These are phyloP conservation scores for Thereva unica DNA, from an alignment of 2,888 invertebrate genomes.

Conservation along the genomic window DNA sequence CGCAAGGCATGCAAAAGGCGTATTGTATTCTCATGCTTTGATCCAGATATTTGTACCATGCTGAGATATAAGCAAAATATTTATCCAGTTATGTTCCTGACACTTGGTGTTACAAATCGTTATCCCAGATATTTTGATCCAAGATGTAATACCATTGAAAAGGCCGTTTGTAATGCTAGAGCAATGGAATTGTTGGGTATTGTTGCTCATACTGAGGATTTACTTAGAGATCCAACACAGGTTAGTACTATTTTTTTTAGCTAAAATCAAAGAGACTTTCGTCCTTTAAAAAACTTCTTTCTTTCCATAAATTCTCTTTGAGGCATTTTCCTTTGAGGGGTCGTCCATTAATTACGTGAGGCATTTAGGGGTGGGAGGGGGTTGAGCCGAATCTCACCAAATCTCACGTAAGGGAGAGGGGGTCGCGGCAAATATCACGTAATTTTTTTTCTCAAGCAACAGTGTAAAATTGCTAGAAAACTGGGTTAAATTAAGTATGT, in stretches of 20 bases:
- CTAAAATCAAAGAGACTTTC: neutral
- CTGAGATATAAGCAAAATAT: conserved; percentile 92
- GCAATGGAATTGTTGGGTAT: conserved; percentile 85
- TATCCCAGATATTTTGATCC: conserved; percentile 86
- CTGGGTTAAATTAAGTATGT: too few species aligned
- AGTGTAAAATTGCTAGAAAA: too few species aligned
- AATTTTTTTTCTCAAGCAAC: too few species aligned
- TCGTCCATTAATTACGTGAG: too few species aligned
- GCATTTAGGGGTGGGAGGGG: too few species aligned
- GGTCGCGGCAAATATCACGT: too few species aligned
- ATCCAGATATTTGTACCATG: conserved; percentile 95
- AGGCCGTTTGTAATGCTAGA: conserved; percentile 81
- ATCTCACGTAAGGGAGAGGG: too few species aligned
- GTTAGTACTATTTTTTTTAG: conserved; percentile 52
- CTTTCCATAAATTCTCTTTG: neutral
- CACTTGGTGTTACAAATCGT: conserved; percentile 71
- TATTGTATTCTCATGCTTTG: conserved; percentile 93
- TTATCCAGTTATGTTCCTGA: conserved; percentile 95
- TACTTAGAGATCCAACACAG: conserved; percentile 80
- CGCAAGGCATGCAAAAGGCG: conserved; percentile 77
- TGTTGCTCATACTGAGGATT: conserved; percentile 90
- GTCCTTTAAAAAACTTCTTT: neutral
- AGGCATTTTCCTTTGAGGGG: neutral
- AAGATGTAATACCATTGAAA: conserved; percentile 76
- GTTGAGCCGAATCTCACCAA: too few species aligned